A percentile compares a stretch with the other conserved stretches of the same genome.
Evolutionary conservation across 1,140 invertebrate genomes (phyloP).

Genomic region (Eurosta solidaginis): DNA sequence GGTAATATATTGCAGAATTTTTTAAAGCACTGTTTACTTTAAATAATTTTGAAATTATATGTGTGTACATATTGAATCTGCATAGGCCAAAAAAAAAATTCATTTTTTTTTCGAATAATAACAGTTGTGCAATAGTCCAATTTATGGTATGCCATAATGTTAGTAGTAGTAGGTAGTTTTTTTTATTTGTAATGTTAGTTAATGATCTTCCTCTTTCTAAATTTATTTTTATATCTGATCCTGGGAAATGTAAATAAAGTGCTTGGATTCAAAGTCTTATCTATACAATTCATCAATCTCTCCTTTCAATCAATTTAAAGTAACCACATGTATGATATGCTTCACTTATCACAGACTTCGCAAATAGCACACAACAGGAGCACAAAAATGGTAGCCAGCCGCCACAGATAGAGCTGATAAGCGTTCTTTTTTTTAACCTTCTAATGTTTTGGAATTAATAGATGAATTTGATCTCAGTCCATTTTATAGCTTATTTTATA

Average conservation of each 20-base stretch:
- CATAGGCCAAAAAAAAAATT: background rate
- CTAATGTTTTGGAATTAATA: background rate
- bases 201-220: background rate
- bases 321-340: background rate
- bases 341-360: background rate
- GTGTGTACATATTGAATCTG: no score
- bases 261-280: no score
- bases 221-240: background rate
- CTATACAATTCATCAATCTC: no score
- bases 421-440: no score
- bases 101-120: background rate
- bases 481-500: background rate
- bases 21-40: no score
- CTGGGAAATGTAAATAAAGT: background rate
- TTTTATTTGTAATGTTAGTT: background rate
- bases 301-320: no score
- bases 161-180: background rate
- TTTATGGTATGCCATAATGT: background rate
- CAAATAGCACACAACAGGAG: background rate
- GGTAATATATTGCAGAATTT: no score
- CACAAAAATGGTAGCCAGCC: background rate
- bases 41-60: no score
- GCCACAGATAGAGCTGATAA: no score
- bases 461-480: background rate
- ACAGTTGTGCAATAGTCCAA: background rate